These are phyloP conservation scores for Alcedo atthis DNA, from an alignment of 2,797 vertebrate genomes.

Conservation along the genomic window DNA sequence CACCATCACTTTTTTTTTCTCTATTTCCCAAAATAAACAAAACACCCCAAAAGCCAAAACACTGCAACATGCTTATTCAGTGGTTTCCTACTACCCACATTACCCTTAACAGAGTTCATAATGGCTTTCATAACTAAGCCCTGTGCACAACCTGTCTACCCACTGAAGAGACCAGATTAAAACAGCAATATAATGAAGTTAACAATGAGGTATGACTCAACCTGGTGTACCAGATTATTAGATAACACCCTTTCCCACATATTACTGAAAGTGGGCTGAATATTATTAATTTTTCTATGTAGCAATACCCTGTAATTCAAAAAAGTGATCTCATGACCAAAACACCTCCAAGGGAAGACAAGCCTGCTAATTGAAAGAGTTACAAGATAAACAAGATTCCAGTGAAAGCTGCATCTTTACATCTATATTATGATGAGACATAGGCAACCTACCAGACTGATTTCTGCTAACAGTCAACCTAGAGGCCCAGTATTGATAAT, in stretches of 20 bases:
- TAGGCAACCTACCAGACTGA: neutral
- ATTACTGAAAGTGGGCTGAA: neutral
- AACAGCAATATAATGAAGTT: neutral
- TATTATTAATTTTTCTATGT: neutral
- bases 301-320: neutral
- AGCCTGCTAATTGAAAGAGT: neutral
- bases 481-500: neutral
- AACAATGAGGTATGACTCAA: neutral
- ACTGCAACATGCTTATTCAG: neutral
- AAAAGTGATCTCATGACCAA: neutral
- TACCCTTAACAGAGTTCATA: neutral
- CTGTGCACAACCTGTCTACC: neutral
- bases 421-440: too few relatives aligned
- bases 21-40: neutral
- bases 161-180: neutral
- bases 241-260: neutral
- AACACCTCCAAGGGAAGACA: neutral
- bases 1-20: neutral
- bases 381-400: neutral
- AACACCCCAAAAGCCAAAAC: neutral
- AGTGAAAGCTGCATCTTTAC: neutral
- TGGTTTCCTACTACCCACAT: neutral
- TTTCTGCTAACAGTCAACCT: neutral
- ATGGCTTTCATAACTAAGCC: neutral
- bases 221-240: neutral